Evolutionary conservation across 2,797 vertebrate genomes (phyloP), one percentile per base, ranked within the genome.

Genomic region (Myiotriccus ornatus): DNA sequence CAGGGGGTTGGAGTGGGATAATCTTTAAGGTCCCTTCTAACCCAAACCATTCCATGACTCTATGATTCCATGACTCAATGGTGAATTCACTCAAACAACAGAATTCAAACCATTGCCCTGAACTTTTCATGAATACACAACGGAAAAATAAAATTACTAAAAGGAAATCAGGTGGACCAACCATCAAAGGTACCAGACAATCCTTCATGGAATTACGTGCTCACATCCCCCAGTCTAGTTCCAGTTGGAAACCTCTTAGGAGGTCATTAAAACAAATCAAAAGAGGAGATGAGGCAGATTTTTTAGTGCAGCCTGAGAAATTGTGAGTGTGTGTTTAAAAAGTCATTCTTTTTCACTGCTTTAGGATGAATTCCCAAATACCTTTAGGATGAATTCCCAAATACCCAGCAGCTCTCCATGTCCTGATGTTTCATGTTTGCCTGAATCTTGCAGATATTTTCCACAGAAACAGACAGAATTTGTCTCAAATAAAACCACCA

Each of bases 271-370:
- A 79, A 27, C 15, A 84, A 82, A 46, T 43, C 12, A n/a, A 64
- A 80, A 67, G 2, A 62, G 53, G 34, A 79, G 14, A 59, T 1
- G 2, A 63, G 16, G 65, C 18, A 82, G 55, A 41, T 53, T 59
- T 83, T 83, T 49, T 70, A 13, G 19, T 37, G 30, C 2, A 2
- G 39, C 34, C 23, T 69, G 34, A 68, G 35, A 90, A 86, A 67
- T 2, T 0, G 3, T n/a, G 35, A 43, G 25, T 53, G 12, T 6
- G 1, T 4, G 1, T 83, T 71, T 3, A 37, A 59, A 34, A 46
- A 52, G 7, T 15, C 3, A 20, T 43, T 32, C 5, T 25, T 74
- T 37, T 85, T 65, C 55, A 69, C 39, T n/a, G 18, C 0, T 0
- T 32, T 56, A 76, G 39, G 25, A 34, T 41, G 59, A 79, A 79